phyloP scores from a whole-genome alignment of 2,113 vertebrate genomes.

The Trichomycterus rosablanca region DNA sequence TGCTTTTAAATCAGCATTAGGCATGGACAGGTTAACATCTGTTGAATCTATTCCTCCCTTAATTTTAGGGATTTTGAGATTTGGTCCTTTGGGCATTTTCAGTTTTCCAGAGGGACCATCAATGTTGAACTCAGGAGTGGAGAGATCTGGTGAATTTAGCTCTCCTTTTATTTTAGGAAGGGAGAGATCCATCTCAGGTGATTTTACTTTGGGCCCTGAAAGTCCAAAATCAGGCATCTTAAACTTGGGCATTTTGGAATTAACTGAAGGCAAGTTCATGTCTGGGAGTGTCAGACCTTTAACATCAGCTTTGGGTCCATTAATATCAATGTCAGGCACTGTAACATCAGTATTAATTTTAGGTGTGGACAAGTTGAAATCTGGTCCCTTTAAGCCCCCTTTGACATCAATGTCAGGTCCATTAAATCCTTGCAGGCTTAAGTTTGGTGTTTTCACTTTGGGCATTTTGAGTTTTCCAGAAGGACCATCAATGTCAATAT shows the following conservation, averaged over 20 bases:
- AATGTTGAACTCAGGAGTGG: conserved; percentile 31
- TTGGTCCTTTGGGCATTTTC: conserved; percentile 36
- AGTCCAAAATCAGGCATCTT: conserved; percentile 23
- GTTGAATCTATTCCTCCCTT: conserved; percentile 44
- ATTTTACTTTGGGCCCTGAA: conserved; percentile 39
- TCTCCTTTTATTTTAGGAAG: conserved; percentile 52
- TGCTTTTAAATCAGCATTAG: conserved; percentile 33
- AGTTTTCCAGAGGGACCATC: conserved; percentile 17
- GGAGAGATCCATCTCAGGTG: conserved; percentile 47
- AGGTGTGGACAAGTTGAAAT: conserved; percentile 33
- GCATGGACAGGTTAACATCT: conserved; percentile 20
- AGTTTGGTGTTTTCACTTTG: conserved; percentile 29
- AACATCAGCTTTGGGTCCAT: conserved; percentile 43
- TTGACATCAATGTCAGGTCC: conserved; percentile 44
- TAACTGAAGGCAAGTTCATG: conserved; percentile 9
- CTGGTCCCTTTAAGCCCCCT: conserved; percentile 45
- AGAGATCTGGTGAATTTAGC: conserved; percentile 38
- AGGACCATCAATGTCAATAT: conserved; percentile 43
- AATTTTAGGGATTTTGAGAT: conserved; percentile 44
- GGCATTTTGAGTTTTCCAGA: conserved; percentile 50
- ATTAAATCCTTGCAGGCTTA: conserved; percentile 23
- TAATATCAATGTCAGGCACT: conserved; percentile 38
- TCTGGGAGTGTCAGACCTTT: conserved; percentile 19
- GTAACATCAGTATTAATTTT: conserved; percentile 34
- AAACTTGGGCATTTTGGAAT: conserved; percentile 40